A percentile compares a stretch with the other conserved stretches of the same genome.
Conservation (phyloP, 2,797 vertebrate genomes). For the Hydrolagus colliei region DNA sequence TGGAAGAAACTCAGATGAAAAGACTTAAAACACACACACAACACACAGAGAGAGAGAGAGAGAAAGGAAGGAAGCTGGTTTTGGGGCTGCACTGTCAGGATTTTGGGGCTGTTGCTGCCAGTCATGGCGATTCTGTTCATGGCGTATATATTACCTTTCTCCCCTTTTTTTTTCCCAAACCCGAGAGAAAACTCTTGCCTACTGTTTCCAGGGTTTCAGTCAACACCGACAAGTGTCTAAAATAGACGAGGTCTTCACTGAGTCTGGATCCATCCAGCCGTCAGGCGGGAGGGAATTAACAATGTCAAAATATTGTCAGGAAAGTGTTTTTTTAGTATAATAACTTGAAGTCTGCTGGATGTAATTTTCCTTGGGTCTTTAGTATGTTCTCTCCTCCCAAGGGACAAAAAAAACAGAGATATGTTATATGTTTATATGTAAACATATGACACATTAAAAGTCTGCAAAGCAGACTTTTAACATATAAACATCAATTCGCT, state of each 20-base stretch:
- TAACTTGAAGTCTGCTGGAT: not conserved
- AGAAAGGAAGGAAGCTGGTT: slow-evolving; percentile 36
- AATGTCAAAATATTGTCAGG: not conserved
- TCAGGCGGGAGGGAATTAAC: no score
- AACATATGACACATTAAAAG: no score
- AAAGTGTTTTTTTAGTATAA: not conserved
- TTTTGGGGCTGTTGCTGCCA: slow-evolving; percentile 52
- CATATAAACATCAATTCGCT: no score
- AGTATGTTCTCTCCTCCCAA: no score
- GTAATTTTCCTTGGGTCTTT: not conserved
- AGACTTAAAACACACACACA: slow-evolving; percentile 45
- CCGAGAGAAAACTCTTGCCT: slow-evolving; percentile 45
- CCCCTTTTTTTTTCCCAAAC: slow-evolving; percentile 58
- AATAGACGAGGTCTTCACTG: not conserved
- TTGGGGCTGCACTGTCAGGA: not conserved
- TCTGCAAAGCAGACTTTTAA: no score
- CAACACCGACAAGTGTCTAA: not conserved
- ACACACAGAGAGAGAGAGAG: slow-evolving; percentile 39
- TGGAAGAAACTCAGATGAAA: slow-evolving; percentile 44
- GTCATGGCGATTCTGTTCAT: slow-evolving; percentile 59
- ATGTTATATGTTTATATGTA: no score
- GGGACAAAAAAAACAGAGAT: no score
- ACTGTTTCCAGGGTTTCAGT: not conserved
- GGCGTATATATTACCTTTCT: slow-evolving; percentile 60
- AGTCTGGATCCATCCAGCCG: no score